Percentiles rank a stretch among this genome's conserved stretches.
Evolutionary conservation across 92 coral and sea anemone species (phyloP).

Genomic region (Epizoanthus rinbou): DNA sequence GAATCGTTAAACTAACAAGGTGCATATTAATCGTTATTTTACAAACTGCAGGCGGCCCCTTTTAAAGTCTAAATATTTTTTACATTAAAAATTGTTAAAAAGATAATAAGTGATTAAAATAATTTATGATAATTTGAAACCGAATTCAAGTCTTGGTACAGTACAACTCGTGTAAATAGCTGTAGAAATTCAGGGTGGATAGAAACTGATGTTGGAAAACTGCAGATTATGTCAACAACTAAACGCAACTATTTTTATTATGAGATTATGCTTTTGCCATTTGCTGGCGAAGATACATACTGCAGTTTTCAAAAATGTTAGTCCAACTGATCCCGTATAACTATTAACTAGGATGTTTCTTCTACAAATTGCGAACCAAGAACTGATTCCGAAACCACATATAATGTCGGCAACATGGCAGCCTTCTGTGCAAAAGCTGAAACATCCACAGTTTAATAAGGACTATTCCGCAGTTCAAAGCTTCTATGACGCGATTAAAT

Average conservation of each 20-base stretch:
- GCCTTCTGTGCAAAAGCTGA: constrained; percentile 50
- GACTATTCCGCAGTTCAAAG: constrained; percentile 26
- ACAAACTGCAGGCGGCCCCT: no score
- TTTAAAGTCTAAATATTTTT: no score
- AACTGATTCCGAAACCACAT: constrained; percentile 63
- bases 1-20: no score
- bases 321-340: constrained; percentile 10
- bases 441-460: constrained; percentile 53
- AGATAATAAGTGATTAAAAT: no score
- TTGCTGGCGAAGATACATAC: constrained; percentile 23
- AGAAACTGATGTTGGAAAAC: constrained; percentile 23
- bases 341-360: constrained; percentile 14
- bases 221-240: constrained; percentile 7
- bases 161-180: background rate
- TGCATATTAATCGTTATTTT: no score
- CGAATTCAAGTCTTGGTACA: no score
- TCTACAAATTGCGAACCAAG: constrained; percentile 57
- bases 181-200: constrained; percentile 28
- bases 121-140: no score
- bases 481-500: no score
- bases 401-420: constrained; percentile 59
- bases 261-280: background rate
- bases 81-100: no score
- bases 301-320: constrained; percentile 19
- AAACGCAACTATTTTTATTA: no score